phyloP scores from a whole-genome alignment of 2,113 vertebrate genomes.

The Rhinolophus sinicus region DNA sequence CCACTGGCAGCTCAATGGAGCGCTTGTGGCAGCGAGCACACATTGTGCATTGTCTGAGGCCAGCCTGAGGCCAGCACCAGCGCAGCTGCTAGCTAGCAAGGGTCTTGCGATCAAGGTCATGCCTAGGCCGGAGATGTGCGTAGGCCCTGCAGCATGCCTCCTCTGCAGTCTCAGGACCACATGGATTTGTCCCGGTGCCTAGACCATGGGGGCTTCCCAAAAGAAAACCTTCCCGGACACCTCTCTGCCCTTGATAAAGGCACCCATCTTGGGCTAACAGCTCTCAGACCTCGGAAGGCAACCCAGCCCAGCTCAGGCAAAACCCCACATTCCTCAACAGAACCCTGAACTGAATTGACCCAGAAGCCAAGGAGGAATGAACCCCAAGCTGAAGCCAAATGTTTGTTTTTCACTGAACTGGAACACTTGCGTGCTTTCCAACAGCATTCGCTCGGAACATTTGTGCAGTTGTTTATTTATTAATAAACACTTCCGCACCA shows the following conservation, averaged over 20 bases:
- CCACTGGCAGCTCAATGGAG: conserved; percentile 57
- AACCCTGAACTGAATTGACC: conserved; percentile 21
- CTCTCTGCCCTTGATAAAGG: not conserved
- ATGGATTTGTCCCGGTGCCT: not conserved
- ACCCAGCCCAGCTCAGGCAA: not conserved
- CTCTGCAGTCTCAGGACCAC: rapidly evolving
- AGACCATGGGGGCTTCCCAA: not conserved
- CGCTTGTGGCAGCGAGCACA: conserved; percentile 59
- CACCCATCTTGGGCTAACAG: not conserved
- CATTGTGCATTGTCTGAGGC: conserved; percentile 75
- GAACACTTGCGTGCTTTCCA: not conserved
- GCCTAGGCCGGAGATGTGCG: rapidly evolving
- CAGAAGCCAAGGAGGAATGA: not conserved
- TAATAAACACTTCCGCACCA: not conserved
- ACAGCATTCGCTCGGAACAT: not conserved
- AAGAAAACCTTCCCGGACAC: not conserved
- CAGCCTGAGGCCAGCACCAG: not conserved
- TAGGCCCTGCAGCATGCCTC: rapidly evolving
- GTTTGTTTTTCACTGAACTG: not conserved
- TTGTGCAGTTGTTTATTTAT: not conserved
- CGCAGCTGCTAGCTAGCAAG: not conserved
- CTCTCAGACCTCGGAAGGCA: not conserved
- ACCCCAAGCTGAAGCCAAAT: not conserved
- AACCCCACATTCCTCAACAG: not conserved
- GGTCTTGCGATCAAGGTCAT: not conserved